Percentiles rank a stretch among this genome's conserved stretches.
Evolutionary conservation across 2,888 invertebrate species (phyloP).

Genomic region (Cartodere bifasciata): DNA sequence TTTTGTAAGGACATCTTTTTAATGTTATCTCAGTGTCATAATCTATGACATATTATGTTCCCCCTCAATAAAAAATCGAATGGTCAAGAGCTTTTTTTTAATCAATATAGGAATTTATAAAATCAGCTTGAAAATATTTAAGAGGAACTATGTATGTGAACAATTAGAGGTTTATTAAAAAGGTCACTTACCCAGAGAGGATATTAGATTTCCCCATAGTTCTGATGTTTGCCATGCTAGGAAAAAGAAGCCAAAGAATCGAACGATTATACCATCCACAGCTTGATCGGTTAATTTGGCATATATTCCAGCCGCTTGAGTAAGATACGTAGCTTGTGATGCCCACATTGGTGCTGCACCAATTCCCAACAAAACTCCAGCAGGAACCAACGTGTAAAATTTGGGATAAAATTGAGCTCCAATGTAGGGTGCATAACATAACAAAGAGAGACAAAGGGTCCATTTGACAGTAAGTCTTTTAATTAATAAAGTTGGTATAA

Average conservation of each 20-base stretch:
- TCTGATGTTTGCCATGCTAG: constrained; percentile 94
- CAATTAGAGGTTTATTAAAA: too few relatives aligned
- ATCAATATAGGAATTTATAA: too few relatives aligned
- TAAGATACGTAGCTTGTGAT: constrained; percentile 94
- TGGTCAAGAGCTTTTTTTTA: too few relatives aligned
- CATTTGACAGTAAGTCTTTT: constrained; percentile 91
- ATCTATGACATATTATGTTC: too few relatives aligned
- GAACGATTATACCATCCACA: constrained; percentile 83
- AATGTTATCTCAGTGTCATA: too few relatives aligned
- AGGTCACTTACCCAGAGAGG: constrained; percentile 65
- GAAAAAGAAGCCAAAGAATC: constrained; percentile 99
- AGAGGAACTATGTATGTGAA: too few relatives aligned
- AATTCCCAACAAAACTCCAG: constrained; percentile 85
- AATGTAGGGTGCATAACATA: constrained; percentile 90
- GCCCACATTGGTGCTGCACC: constrained; percentile 98
- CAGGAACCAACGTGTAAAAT: constrained; percentile 86
- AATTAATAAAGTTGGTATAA: constrained; percentile 86
- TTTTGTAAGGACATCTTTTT: too few relatives aligned
- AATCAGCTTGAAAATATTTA: too few relatives aligned
- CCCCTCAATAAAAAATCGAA: too few relatives aligned
- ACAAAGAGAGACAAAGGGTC: constrained; percentile 85
- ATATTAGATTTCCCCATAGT: constrained; percentile 91
- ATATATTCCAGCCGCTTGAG: constrained; percentile 84
- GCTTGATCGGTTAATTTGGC: constrained; percentile 78
- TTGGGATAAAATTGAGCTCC: constrained; percentile 86